Evolutionary conservation across 2,888 invertebrate species (phyloP).

Genomic region (Dinocampus coccinellae): DNA sequence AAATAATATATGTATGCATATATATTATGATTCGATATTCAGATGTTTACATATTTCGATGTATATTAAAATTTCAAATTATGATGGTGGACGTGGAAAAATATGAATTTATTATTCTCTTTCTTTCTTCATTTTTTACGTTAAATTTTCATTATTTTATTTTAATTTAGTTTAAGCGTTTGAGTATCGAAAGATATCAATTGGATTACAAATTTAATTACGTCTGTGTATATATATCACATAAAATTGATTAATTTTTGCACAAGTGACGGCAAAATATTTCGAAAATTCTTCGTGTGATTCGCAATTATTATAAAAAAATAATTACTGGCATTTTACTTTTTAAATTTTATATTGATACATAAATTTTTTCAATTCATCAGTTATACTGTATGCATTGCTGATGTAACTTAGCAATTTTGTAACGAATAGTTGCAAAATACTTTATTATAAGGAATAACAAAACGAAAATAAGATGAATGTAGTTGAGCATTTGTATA

Average conservation of each 20-base stretch:
- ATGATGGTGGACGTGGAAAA: not conserved
- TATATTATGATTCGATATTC: not conserved
- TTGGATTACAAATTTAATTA: not conserved
- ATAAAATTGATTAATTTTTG: not conserved
- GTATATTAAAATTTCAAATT: not conserved
- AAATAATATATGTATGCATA: not conserved
- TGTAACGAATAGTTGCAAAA: no score
- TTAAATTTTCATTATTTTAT: not conserved
- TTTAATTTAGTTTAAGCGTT: not conserved
- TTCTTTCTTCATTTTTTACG: not conserved
- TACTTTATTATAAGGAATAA: not conserved
- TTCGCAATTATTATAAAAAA: slow-evolving; percentile 45
- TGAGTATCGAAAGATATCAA: not conserved
- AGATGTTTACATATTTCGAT: not conserved
- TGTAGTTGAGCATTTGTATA: not conserved
- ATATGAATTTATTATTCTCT: not conserved
- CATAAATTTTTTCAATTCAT: not conserved
- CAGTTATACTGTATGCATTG: no score
- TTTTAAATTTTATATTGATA: not conserved
- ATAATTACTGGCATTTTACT: not conserved
- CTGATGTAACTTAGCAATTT: no score
- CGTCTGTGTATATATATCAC: not conserved
- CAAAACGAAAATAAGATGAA: not conserved
- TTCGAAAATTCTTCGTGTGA: slow-evolving; percentile 38
- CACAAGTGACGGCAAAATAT: not conserved